These are phyloP conservation scores for Amiota mariae DNA, from an alignment of 2,888 invertebrate species.

Conservation along the genomic window DNA sequence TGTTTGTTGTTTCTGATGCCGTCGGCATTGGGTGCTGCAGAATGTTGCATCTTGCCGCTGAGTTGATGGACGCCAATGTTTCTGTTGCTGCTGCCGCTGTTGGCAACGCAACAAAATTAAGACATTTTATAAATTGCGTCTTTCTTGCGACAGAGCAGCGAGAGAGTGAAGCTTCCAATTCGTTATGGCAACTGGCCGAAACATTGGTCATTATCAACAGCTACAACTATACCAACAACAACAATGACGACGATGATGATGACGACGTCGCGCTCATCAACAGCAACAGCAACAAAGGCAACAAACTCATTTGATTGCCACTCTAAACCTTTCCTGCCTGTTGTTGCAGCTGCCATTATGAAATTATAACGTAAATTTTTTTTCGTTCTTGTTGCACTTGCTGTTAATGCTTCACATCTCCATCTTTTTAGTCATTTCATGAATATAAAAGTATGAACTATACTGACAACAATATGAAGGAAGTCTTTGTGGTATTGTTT, in stretches of 20 bases:
- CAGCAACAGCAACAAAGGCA: constrained; percentile 31
- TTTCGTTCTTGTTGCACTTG: constrained; percentile 23
- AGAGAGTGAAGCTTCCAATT: constrained; percentile 45
- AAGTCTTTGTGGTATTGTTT: not conserved
- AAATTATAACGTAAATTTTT: constrained; percentile 24
- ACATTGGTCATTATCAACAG: constrained; percentile 62
- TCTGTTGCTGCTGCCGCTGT: constrained; percentile 23
- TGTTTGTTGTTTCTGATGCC: constrained; percentile 40
- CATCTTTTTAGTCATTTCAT: too few species aligned
- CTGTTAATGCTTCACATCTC: not conserved
- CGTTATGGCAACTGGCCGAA: constrained; percentile 66
- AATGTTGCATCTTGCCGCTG: constrained; percentile 29
- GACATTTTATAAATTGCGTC: constrained; percentile 63
- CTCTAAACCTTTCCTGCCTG: constrained; percentile 4
- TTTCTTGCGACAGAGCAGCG: constrained; percentile 31
- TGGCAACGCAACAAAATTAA: constrained; percentile 56
- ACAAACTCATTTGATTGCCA: constrained; percentile 46
- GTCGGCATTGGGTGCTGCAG: constrained; percentile 17
- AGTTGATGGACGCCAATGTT: constrained; percentile 30
- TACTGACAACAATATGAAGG: too few species aligned
- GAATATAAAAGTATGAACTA: too few species aligned
- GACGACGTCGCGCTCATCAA: not conserved
- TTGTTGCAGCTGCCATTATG: constrained; percentile 31
- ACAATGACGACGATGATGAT: not conserved
- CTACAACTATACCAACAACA: constrained; percentile 38